Base-by-base conservation (phyloP, 2,113 vertebrate genomes). In the Engraulis encrasicolus region DNA sequence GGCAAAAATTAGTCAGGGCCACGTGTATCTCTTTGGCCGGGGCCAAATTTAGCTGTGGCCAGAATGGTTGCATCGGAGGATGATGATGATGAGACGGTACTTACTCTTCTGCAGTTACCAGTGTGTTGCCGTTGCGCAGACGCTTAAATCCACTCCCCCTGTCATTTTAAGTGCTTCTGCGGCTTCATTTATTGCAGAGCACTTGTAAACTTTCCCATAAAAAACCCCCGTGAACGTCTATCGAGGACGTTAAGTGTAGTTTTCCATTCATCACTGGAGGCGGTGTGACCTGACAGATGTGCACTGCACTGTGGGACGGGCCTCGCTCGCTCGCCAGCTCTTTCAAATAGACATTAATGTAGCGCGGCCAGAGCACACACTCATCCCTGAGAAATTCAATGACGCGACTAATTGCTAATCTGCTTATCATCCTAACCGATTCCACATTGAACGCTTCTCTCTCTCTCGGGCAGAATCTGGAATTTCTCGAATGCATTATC, bases 151-250 rank as follows among this genome's bases (percentile, higher is more conserved):
- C 90, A 91, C 91, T 89, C 92, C 91, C 90, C 86, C 91, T 94
- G 94, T 95, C 92, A 93, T 91, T 92, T 92, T 92, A 94, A 95
- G 94, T 93, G 93, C 93, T 93, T 91, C 92, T 92, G 91, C 89
- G 90, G 90, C 90, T 91, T 95, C 91, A 91, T 94, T 92, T 91
- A 95, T 93, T 90, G 91, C 89, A 52, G 86, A 90, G 89, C 91
- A 93, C 93, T 94, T 95, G 91, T 94, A 95, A 94, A 95, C 92
- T 89, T 92, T 94, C 90, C 88, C 90, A 89, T 92, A 88, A 88
- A 88, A 87, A 89, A 89, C 87, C 82, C 89, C 88, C 91, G 83
- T 86, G 79, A 86, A 86, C 34, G 31, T 89, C 90, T 86, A 85
- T 88, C 87, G 90, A 92, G 91, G 89, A 92, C 87, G 93, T 92